Base-by-base conservation (phyloP, 1,140 invertebrate genomes). In the Drosophila kepulauana region DNA sequence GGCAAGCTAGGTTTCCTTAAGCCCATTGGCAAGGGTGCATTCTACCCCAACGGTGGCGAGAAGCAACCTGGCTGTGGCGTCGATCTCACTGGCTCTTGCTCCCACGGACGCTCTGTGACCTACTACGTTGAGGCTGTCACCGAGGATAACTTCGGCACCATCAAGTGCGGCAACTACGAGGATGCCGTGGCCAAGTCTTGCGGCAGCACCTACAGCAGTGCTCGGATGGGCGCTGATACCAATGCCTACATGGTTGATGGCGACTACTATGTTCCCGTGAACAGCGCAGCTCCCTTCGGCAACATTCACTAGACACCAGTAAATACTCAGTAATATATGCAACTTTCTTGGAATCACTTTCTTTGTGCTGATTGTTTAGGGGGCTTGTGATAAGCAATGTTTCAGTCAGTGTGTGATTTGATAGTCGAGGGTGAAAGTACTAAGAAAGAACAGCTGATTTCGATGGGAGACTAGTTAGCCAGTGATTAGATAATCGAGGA, bases 61-160 rank as follows among this genome's bases (percentile, higher is more conserved):
- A 46, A 11, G 0, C 95, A 95, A 75, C 94, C 94, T 0, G 95
- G 95, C 7, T 95, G 95, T 59, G 70, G 71, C 0, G 1, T 76
- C 0, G 91, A 93, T 69, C 1, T 91, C 0, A 64, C 65, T 1
- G 91, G 93, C 3, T 30, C 51, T 2, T 94, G 94, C 63, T 79
- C 93, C 15, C 94, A 94, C 73, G 65, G 59, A 1, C 92, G 93
- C 0, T 93, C 95, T 3, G 94, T 94, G 41, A 88, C 92, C 78
- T 95, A 94, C 71, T 95, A 94, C 73, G 91, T 93, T 1, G 95
- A 95, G 90, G 81, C 90, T 4, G 52, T 91, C 3, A 28, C 41
- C 5, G 6, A 75, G 41, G 56, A 91, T 5, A 81, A 77, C 61
- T 91, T 92, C 5, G 80, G 80, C 0, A 69, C 43, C n/a, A 61